Conservation (phyloP, 1,140 invertebrate genomes). For the Hyles vespertilio region DNA sequence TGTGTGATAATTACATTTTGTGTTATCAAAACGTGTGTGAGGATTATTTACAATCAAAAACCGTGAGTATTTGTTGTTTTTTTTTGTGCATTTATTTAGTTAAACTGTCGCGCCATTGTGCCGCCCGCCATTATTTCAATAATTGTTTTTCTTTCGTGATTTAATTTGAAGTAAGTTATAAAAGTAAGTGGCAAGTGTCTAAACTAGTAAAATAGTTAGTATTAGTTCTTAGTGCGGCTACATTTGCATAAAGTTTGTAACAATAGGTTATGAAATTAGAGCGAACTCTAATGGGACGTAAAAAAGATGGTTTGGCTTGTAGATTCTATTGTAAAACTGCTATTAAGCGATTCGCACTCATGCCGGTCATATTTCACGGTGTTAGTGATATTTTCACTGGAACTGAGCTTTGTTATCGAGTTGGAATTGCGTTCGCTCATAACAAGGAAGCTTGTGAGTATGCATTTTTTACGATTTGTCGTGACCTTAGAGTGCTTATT, state of each 20-base stretch:
- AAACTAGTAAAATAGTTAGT: too few species aligned
- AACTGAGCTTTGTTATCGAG: too few species aligned
- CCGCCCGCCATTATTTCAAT: conserved; percentile 63
- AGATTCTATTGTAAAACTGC: too few species aligned
- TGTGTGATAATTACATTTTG: conserved; percentile 32
- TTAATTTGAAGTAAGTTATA: neutral
- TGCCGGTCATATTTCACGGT: too few species aligned
- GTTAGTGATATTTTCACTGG: too few species aligned
- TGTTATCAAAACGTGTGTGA: conserved; percentile 31
- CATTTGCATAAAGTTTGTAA: too few species aligned
- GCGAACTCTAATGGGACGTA: too few species aligned
- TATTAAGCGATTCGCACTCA: too few species aligned
- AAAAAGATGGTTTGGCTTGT: too few species aligned
- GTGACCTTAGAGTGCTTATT: conserved; percentile 1
- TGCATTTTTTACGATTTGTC: conserved; percentile 1
- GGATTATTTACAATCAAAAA: conserved; percentile 22
- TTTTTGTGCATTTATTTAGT: conserved; percentile 19
- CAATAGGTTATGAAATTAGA: too few species aligned
- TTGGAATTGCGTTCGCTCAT: neutral
- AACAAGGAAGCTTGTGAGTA: neutral
- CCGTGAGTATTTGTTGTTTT: conserved; percentile 42
- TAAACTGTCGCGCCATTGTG: conserved; percentile 49
- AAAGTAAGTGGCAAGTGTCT: too few species aligned
- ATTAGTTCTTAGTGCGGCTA: too few species aligned
- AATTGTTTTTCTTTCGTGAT: conserved; percentile 34